Percentiles rank a stretch among this genome's conserved stretches.
Conservation (phyloP, 1,140 invertebrate species). For the Archivesica marissinica region DNA sequence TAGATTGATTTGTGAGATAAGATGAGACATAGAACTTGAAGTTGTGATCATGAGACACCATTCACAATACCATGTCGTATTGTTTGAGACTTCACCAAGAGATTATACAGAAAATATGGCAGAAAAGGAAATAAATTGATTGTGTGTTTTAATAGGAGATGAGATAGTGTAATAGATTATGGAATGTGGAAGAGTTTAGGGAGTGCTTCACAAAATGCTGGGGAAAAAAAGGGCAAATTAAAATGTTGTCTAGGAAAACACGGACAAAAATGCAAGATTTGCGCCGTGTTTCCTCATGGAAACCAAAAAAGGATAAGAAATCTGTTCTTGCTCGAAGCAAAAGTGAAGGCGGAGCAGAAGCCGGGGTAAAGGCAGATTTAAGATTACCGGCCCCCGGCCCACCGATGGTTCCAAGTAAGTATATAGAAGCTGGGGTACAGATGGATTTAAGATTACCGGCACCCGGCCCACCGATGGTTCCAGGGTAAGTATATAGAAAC, state of each 20-base stretch:
- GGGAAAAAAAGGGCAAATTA: neutral
- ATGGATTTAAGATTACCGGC: slow-evolving; percentile 42
- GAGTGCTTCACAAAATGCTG: neutral
- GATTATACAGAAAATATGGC: slow-evolving; percentile 1
- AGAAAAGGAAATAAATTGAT: slow-evolving; percentile 1
- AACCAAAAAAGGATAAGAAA: slow-evolving; percentile 64
- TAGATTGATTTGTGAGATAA: too few species aligned
- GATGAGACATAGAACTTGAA: too few species aligned
- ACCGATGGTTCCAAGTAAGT: slow-evolving; percentile 57
- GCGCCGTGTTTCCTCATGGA: slow-evolving; percentile 66
- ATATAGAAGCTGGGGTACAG: too few species aligned
- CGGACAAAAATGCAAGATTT: slow-evolving; percentile 72
- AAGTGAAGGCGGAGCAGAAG: slow-evolving; percentile 30
- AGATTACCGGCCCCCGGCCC: slow-evolving; percentile 39
- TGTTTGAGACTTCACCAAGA: too few species aligned
- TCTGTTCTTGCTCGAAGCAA: slow-evolving; percentile 22
- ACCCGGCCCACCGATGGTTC: slow-evolving; percentile 48
- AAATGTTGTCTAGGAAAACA: slow-evolving; percentile 43
- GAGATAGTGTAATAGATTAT: neutral
- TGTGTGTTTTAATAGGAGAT: neutral
- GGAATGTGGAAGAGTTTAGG: neutral
- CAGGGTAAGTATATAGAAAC: too few species aligned
- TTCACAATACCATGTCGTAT: too few species aligned
- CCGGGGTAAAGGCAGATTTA: neutral
- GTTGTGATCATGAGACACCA: too few species aligned